A percentile compares a stretch with the other conserved stretches of the same genome.
These are phyloP conservation scores for Holothuria glaberrima DNA, from an alignment of 35 echinoderm and acorn worm genomes.

Conservation along the genomic window DNA sequence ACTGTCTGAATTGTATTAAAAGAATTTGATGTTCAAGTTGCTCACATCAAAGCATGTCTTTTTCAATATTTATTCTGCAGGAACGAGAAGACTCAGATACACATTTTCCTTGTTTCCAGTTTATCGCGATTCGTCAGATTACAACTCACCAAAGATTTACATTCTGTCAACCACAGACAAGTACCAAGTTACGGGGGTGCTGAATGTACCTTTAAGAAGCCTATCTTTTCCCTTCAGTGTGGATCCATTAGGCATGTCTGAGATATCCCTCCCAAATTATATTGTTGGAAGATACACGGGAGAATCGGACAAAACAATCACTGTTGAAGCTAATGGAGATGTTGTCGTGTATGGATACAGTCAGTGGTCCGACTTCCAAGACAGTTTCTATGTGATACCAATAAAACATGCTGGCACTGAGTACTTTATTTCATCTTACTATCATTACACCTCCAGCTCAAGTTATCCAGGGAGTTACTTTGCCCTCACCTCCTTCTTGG, in stretches of 20 bases:
- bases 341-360: conserved; percentile 8
- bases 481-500: neutral
- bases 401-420: neutral
- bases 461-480: neutral
- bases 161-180: neutral
- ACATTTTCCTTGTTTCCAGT: neutral
- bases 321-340: neutral
- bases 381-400: neutral
- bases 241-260: neutral
- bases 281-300: neutral
- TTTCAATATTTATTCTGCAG: neutral
- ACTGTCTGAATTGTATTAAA: too few relatives aligned
- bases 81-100: neutral
- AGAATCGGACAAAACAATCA: neutral
- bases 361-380: neutral
- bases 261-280: neutral
- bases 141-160: neutral
- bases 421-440: neutral
- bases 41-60: too few relatives aligned
- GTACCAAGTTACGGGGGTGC: neutral
- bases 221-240: neutral
- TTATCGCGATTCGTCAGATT: neutral
- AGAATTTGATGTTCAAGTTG: too few relatives aligned
- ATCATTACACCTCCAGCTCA: neutral
- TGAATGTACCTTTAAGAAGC: neutral